Conservation (phyloP, 2,797 vertebrate genomes). For the Mus spretus region DNA sequence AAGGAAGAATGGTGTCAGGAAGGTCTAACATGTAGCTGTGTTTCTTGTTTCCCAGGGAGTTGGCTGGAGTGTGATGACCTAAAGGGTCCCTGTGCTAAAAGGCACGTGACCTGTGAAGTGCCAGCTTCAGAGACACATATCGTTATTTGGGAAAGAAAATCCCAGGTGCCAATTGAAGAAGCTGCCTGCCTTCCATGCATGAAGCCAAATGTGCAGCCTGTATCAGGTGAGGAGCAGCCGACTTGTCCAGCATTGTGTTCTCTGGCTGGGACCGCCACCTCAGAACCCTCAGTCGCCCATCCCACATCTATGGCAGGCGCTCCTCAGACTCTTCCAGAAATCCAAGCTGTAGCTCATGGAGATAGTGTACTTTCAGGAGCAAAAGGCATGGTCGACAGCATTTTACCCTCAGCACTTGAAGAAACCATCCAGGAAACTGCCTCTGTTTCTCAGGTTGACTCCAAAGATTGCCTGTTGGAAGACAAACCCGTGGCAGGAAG, state of each 20-base stretch:
- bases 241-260: not conserved
- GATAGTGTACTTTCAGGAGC: constrained; percentile 86
- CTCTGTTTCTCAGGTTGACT: constrained; percentile 76
- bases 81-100: constrained; percentile 90
- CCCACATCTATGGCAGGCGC: not conserved
- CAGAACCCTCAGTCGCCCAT: not conserved
- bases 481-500: constrained; percentile 45
- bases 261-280: not conserved
- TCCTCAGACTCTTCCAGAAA: constrained; percentile 72
- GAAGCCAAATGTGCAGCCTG: constrained; percentile 43
- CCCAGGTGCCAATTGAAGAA: constrained; percentile 58
- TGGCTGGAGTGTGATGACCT: constrained; percentile 97
- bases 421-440: constrained; percentile 78
- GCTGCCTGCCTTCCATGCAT: constrained; percentile 45
- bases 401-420: constrained; percentile 90
- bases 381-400: constrained; percentile 87
- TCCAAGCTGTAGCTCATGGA: not conserved
- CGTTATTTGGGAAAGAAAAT: constrained; percentile 94
- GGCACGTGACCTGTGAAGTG: constrained; percentile 88
- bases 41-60: constrained; percentile 88
- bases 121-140: constrained; percentile 93
- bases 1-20: not conserved
- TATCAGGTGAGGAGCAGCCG: not conserved
- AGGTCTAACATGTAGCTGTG: constrained; percentile 71
- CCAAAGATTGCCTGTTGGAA: constrained; percentile 67